A percentile compares a stretch with the other conserved stretches of the same genome.
Conservation (phyloP, 2,113 vertebrate species). For the Phocoena sinus region DNA sequence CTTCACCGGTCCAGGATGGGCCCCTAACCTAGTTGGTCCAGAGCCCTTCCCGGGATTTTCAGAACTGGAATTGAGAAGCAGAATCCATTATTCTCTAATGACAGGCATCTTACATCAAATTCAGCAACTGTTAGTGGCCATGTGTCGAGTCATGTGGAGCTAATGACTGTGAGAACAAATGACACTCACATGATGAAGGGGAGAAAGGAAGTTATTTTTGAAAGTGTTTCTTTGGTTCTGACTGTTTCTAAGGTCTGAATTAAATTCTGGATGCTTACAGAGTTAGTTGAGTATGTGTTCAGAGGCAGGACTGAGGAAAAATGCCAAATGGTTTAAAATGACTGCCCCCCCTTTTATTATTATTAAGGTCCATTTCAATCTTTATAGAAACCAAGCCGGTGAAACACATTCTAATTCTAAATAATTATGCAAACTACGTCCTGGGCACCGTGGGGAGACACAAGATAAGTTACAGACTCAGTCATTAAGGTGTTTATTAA, state of each 20-base stretch:
- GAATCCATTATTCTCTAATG: neutral
- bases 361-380: neutral
- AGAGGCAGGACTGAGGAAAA: neutral
- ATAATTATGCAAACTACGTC: neutral
- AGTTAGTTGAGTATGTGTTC: neutral
- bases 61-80: neutral
- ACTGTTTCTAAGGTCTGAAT: slow-evolving; percentile 8
- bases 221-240: neutral
- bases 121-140: neutral
- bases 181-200: neutral
- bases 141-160: neutral
- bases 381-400: neutral
- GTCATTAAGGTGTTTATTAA: slow-evolving; percentile 5
- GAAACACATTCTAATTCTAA: slow-evolving; percentile 35
- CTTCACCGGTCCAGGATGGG: neutral
- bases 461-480: slow-evolving; percentile 4
- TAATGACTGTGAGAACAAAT: neutral
- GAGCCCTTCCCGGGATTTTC: neutral
- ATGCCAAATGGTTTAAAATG: neutral
- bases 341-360: neutral
- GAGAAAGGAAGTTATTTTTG: neutral
- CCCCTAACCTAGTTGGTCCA: neutral
- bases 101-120: neutral
- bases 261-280: neutral
- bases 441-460: neutral